These are phyloP conservation scores for Diplodus sargus DNA, from an alignment of 2,797 vertebrate species.

Conservation along the genomic window DNA sequence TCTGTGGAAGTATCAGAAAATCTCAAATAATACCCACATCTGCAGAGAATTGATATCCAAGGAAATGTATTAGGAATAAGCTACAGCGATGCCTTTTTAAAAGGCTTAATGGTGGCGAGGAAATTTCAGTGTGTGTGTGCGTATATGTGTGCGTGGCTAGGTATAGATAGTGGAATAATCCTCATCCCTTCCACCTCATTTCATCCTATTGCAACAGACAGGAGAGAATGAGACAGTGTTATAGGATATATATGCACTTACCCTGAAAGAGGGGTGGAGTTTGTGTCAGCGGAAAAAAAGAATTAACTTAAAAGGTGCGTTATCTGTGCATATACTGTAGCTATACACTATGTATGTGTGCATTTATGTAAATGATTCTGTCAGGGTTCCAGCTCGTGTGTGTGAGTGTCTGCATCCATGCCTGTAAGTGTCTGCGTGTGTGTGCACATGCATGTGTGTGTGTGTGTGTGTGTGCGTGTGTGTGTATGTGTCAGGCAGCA, in stretches of 20 bases:
- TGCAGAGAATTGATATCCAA: not conserved
- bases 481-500: constrained; percentile 60
- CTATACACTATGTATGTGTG: constrained; percentile 8
- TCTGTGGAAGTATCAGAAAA: not conserved
- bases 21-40: not conserved
- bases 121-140: constrained; percentile 21
- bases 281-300: constrained; percentile 41
- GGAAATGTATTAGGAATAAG: constrained; percentile 24
- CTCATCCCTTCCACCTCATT: constrained; percentile 58
- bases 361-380: constrained; percentile 7
- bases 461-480: constrained; percentile 15
- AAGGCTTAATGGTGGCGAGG: constrained; percentile 26
- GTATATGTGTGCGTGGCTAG: not conserved
- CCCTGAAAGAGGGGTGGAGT: constrained; percentile 31
- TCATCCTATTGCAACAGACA: constrained; percentile 35
- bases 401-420: constrained; percentile 30
- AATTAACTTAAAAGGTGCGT: constrained; percentile 46
- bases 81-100: constrained; percentile 13
- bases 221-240: constrained; percentile 36
- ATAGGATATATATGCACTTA: constrained; percentile 34
- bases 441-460: constrained; percentile 6
- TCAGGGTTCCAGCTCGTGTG: constrained; percentile 10
- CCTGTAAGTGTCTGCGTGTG: constrained; percentile 35
- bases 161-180: constrained; percentile 63
- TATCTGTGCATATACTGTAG: constrained; percentile 6